Conservation (phyloP, 2,888 invertebrate species). For the Bembecia ichneumoniformis region DNA sequence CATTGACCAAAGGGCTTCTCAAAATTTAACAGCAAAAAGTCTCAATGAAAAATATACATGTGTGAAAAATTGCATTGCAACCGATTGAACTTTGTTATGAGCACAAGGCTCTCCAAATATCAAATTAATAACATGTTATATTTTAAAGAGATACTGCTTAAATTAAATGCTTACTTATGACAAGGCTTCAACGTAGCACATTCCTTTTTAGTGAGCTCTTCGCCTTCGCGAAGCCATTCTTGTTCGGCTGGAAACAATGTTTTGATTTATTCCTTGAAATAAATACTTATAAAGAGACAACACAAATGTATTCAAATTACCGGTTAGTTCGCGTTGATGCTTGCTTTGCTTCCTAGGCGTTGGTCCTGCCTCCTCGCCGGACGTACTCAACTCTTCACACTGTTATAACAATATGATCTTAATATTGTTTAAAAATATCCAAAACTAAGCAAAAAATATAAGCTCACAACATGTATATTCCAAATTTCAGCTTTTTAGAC, state of each 20-base stretch:
- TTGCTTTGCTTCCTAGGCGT: slow-evolving; percentile 76
- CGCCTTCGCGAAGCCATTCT: slow-evolving; percentile 66
- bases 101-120: no score
- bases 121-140: no score
- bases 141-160: no score
- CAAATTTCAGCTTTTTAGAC: no score
- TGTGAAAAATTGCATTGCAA: no score
- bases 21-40: no score
- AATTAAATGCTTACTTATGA: slow-evolving; percentile 48
- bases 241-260: slow-evolving; percentile 41
- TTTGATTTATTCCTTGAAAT: neutral
- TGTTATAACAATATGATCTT: slow-evolving; percentile 17
- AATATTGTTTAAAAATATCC: neutral
- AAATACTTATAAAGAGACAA: neutral
- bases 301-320: slow-evolving; percentile 19
- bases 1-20: no score
- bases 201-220: slow-evolving; percentile 61
- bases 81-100: no score
- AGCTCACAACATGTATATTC: no score
- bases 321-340: slow-evolving; percentile 61
- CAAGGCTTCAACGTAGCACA: slow-evolving; percentile 57
- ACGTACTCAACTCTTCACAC: slow-evolving; percentile 74
- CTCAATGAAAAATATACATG: no score
- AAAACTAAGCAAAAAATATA: no score
- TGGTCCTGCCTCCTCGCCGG: slow-evolving; percentile 71